Percentiles rank a stretch among this genome's conserved stretches.
These are phyloP conservation scores for Acipenser ruthenus DNA, from an alignment of 2,797 vertebrate genomes.

Conservation along the genomic window DNA sequence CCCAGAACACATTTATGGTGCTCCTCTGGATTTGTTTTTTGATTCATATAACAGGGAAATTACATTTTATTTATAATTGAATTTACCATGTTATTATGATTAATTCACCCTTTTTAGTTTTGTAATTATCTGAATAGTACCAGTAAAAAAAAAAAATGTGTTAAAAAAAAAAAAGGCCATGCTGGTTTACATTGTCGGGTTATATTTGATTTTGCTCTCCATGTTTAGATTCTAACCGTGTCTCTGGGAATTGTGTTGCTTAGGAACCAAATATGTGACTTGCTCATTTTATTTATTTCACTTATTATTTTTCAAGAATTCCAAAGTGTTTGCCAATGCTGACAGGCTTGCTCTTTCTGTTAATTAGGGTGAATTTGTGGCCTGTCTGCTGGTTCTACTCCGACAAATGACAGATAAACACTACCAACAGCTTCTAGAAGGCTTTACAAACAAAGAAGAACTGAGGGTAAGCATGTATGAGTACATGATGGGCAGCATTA, in stretches of 20 bases:
- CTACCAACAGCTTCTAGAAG: conserved; percentile 90
- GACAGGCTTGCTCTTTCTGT: not conserved
- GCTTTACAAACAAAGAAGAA: conserved; percentile 84
- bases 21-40: too few species aligned
- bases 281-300: not conserved
- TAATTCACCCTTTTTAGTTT: too few species aligned
- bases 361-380: conserved; percentile 88
- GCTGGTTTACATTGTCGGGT: too few species aligned
- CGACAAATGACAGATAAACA: conserved; percentile 95
- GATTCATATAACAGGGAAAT: too few species aligned
- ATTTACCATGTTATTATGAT: too few species aligned
- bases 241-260: conserved; percentile 1
- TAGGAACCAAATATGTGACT: not conserved
- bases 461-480: conserved; percentile 71
- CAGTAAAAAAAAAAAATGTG: too few species aligned
- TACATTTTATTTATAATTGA: too few species aligned
- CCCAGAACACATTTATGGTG: too few species aligned
- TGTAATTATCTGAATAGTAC: too few species aligned
- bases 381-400: conserved; percentile 84
- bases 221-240: not conserved
- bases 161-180: too few species aligned
- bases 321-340: not conserved
- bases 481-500: not conserved
- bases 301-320: not conserved
- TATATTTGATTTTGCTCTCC: too few species aligned